A percentile compares a stretch with the other conserved stretches of the same genome.
Conservation (phyloP, 92 coral and sea anemone species). For the Actinernus sp. region DNA sequence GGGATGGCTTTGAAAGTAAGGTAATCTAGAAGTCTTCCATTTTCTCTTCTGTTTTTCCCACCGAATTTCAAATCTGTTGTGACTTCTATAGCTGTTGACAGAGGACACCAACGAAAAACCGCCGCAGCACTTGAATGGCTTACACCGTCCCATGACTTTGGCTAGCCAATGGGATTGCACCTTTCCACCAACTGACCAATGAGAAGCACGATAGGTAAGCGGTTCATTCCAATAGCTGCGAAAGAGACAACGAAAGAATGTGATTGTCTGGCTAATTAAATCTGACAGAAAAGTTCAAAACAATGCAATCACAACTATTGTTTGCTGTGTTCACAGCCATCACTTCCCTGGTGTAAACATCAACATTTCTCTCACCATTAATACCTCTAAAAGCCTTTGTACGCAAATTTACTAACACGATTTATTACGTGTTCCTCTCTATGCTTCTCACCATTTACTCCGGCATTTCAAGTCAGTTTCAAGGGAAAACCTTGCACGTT, state of each 20-base stretch:
- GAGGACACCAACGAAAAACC: slow-evolving; percentile 92
- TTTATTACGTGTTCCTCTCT: no score
- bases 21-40: neutral
- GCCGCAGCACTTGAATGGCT: slow-evolving; percentile 92
- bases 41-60: slow-evolving; percentile 12
- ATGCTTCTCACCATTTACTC: no score
- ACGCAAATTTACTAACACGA: no score
- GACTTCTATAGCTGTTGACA: slow-evolving; percentile 84
- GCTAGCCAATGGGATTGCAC: slow-evolving; percentile 58
- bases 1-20: neutral
- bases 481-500: no score
- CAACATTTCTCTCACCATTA: no score
- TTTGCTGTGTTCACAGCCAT: no score
- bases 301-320: no score
- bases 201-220: slow-evolving; percentile 8
- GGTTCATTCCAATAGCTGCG: neutral
- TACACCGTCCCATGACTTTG: slow-evolving; percentile 59
- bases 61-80: slow-evolving; percentile 65
- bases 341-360: no score
- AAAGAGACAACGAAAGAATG: slow-evolving; percentile 39
- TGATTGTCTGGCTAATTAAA: neutral
- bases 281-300: neutral
- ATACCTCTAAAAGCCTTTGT: no score
- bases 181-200: slow-evolving; percentile 60
- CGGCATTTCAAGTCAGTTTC: no score